A percentile compares a stretch with the other conserved stretches of the same genome.
These are phyloP conservation scores for Chaetops frenatus DNA, from an alignment of 2,113 vertebrate species.

Conservation along the genomic window DNA sequence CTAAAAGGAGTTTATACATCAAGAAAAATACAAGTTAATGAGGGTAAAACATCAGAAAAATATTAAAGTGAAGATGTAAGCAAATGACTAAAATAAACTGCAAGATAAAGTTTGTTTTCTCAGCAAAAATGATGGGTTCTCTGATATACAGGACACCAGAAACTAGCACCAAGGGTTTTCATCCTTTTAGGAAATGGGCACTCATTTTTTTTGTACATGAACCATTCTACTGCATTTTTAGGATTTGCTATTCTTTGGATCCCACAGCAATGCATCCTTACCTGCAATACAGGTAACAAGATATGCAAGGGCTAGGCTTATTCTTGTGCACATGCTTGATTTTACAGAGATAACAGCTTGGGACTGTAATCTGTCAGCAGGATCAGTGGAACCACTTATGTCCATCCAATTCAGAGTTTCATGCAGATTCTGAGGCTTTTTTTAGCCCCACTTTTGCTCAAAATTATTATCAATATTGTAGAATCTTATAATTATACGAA, in stretches of 20 bases:
- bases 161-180: background rate
- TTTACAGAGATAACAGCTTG: background rate
- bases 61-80: background rate
- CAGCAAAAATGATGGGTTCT: background rate
- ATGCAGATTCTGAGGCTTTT: background rate
- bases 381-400: background rate
- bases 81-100: background rate
- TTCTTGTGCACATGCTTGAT: background rate
- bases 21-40: background rate
- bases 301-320: background rate
- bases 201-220: background rate
- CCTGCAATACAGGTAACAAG: background rate
- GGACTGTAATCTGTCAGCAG: background rate
- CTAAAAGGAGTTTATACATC: background rate
- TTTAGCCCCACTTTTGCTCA: background rate
- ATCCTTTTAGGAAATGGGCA: background rate
- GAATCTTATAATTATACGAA: background rate
- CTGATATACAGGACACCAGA: background rate
- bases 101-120: background rate
- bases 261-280: background rate
- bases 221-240: background rate
- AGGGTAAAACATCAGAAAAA: background rate
- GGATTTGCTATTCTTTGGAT: background rate
- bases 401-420: background rate
- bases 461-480: background rate